Percentiles rank a stretch among this genome's conserved stretches.
Evolutionary conservation across 2,113 vertebrate genomes (phyloP).

Genomic region (Vombatus ursinus): DNA sequence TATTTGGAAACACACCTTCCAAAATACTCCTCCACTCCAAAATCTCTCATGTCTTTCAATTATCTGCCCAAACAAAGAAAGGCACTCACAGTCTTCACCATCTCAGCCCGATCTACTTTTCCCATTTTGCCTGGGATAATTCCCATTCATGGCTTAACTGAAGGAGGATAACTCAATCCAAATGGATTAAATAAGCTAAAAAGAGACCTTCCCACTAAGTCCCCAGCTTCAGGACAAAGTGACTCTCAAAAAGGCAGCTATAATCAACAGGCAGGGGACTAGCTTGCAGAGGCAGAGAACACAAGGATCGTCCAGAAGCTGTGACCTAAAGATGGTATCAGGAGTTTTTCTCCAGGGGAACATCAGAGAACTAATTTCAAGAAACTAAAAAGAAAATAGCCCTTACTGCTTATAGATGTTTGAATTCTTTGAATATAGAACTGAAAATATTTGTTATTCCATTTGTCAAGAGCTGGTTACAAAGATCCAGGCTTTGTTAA

Average conservation of each 20-base stretch:
- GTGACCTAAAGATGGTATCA: background rate
- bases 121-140: background rate
- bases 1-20: background rate
- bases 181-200: background rate
- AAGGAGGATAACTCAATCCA: background rate
- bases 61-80: background rate
- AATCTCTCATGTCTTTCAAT: background rate
- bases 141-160: background rate
- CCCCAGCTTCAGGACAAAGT: background rate
- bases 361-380: background rate
- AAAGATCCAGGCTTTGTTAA: background rate
- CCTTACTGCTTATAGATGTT: background rate
- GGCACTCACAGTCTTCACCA: background rate
- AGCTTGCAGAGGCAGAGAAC: background rate
- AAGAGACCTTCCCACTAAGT: background rate
- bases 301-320: background rate
- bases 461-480: background rate
- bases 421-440: background rate
- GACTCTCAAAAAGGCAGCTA: background rate
- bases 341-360: background rate
- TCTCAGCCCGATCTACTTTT: background rate
- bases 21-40: background rate
- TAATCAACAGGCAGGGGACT: background rate
- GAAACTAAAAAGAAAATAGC: background rate
- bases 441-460: background rate